phyloP scores from a whole-genome alignment of 1,140 invertebrate species.

The Aradophagus sp. region DNA sequence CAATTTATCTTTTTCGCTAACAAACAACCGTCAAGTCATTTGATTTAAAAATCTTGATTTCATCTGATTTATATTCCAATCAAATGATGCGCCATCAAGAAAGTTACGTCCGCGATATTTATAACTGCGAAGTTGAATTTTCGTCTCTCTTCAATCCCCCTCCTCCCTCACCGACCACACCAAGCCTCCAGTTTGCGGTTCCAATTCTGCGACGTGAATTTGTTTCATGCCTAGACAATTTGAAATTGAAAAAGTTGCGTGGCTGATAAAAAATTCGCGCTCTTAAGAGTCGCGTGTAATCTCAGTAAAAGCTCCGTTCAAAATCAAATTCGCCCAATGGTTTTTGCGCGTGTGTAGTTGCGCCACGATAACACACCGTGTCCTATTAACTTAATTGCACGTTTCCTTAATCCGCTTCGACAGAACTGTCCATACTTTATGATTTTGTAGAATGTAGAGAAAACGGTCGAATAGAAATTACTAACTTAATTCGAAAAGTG shows the following conservation, averaged over 20 bases:
- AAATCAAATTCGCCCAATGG: conserved; percentile 40
- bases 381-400: conserved; percentile 48
- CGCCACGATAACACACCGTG: conserved; percentile 24
- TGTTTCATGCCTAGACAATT: conserved; percentile 20
- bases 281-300: conserved; percentile 20
- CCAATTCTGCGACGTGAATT: conserved; percentile 12
- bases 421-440: conserved; percentile 16
- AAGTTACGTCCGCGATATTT: conserved; percentile 14
- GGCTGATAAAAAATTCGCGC: conserved; percentile 8
- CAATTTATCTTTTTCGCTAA: too few relatives aligned
- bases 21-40: too few relatives aligned
- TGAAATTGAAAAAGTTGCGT: conserved; percentile 35
- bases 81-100: conserved; percentile 9
- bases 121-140: conserved; percentile 2
- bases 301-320: conserved; percentile 35
- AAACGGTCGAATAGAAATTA: too few relatives aligned
- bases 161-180: too few relatives aligned
- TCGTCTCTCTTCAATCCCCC: neutral
- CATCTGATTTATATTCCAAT: conserved; percentile 22
- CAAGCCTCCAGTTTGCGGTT: too few relatives aligned
- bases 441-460: conserved; percentile 1
- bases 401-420: conserved; percentile 26
- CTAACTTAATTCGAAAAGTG: too few relatives aligned
- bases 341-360: too few relatives aligned
- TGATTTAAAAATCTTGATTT: too few relatives aligned